Conservation (phyloP, 2,888 invertebrate genomes). For the Deilephila porcellus region DNA sequence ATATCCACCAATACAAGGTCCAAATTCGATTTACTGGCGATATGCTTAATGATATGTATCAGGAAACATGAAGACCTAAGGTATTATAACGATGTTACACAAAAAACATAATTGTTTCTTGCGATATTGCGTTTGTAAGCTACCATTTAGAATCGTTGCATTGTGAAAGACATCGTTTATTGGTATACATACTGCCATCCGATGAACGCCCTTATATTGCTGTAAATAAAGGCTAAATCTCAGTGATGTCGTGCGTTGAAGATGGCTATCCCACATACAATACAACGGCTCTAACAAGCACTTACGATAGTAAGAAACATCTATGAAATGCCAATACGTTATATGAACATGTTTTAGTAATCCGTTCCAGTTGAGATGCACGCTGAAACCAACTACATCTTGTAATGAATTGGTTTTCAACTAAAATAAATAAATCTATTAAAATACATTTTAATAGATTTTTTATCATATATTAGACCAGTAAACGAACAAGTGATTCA, state of each 20-base stretch:
- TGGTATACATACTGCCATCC: background rate
- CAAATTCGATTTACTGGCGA: background rate
- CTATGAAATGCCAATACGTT: constrained; percentile 7
- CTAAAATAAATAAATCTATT: no score
- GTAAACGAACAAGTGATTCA: no score
- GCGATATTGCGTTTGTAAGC: constrained; percentile 19
- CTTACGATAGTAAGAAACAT: constrained; percentile 4
- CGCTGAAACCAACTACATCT: background rate
- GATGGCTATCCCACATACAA: constrained; percentile 1
- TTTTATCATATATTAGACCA: no score
- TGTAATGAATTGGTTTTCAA: background rate
- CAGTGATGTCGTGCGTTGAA: background rate
- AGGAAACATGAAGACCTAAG: constrained; percentile 11
- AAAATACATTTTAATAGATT: no score
- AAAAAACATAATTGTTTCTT: constrained; percentile 22
- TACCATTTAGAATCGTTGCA: constrained; percentile 11
- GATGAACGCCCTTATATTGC: background rate
- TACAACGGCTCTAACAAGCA: background rate
- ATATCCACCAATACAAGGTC: no score
- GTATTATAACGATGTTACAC: constrained; percentile 22
- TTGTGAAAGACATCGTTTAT: constrained; percentile 22
- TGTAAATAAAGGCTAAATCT: background rate
- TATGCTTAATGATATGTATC: constrained; percentile 4
- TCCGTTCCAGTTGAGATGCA: background rate
- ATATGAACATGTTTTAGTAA: background rate